Conservation (phyloP, 2,888 invertebrate genomes). For the Diploptera punctata region DNA sequence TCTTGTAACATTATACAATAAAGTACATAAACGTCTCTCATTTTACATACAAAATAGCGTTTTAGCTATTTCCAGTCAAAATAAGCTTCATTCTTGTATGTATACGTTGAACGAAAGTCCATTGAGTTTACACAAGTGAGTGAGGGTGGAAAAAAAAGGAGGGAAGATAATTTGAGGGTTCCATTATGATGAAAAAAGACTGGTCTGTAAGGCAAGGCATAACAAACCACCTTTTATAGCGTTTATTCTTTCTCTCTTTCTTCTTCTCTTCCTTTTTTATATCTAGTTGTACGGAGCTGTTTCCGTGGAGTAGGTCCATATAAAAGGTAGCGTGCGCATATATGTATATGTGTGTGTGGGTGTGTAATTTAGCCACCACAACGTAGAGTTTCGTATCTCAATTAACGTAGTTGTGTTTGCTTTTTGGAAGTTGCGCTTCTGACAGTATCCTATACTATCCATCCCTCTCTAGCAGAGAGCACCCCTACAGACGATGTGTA, state of each 20-base stretch:
- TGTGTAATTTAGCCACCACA: conserved; percentile 18
- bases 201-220: conserved; percentile 23
- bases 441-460: neutral
- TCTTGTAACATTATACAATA: conserved; percentile 20
- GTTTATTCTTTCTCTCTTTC: neutral
- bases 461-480: neutral
- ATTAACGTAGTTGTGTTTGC: conserved; percentile 42
- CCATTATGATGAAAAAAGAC: conserved; percentile 26
- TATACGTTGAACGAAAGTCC: neutral
- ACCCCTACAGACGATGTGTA: conserved; percentile 11
- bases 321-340: conserved; percentile 11
- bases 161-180: conserved; percentile 22
- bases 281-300: conserved; percentile 5
- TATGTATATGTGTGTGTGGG: neutral
- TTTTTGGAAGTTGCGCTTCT: conserved; percentile 42
- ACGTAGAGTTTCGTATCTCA: conserved; percentile 37
- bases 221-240: neutral
- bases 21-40: conserved; percentile 9
- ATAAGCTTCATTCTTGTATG: neutral
- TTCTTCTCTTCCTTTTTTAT: neutral
- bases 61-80: conserved; percentile 23
- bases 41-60: conserved; percentile 28
- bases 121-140: conserved; percentile 9
- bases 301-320: conserved; percentile 3
- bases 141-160: neutral